Percentiles rank a stretch among this genome's conserved stretches.
phyloP scores from a whole-genome alignment of 1,140 invertebrate species.

The Papilio polyxenes region DNA sequence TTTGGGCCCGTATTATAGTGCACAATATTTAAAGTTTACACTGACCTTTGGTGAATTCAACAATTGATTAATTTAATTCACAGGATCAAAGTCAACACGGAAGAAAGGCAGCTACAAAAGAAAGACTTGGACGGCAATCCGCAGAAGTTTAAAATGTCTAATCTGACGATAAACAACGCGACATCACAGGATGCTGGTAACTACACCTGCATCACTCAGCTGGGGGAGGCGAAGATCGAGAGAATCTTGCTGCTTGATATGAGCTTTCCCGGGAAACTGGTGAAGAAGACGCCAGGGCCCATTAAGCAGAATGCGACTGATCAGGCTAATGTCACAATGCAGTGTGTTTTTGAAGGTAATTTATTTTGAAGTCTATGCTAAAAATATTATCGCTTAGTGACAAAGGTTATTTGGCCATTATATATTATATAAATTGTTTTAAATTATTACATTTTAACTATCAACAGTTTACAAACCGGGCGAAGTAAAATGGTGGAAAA shows the following conservation, averaged over 20 bases:
- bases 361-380: neutral
- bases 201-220: conserved; percentile 79
- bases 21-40: neutral
- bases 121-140: conserved; percentile 61
- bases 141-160: conserved; percentile 56
- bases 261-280: conserved; percentile 57
- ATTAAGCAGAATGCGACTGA: conserved; percentile 59
- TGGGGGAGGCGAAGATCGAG: conserved; percentile 50
- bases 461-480: conserved; percentile 63
- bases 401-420: too few species aligned
- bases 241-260: conserved; percentile 57
- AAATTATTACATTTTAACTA: neutral
- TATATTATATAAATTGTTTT: too few species aligned
- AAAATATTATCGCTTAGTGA: neutral
- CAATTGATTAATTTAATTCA: conserved; percentile 19
- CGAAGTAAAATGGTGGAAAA: conserved; percentile 65
- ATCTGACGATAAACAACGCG: conserved; percentile 77
- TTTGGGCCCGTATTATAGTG: neutral
- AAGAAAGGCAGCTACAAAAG: conserved; percentile 47
- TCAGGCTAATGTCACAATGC: conserved; percentile 56
- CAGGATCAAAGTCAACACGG: conserved; percentile 57
- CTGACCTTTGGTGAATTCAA: too few species aligned
- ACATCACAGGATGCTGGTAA: conserved; percentile 80
- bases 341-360: conserved; percentile 73
- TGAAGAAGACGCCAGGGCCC: conserved; percentile 57